phyloP scores from a whole-genome alignment of 92 coral and sea anemone species.

The Zoanthus solanderi region DNA sequence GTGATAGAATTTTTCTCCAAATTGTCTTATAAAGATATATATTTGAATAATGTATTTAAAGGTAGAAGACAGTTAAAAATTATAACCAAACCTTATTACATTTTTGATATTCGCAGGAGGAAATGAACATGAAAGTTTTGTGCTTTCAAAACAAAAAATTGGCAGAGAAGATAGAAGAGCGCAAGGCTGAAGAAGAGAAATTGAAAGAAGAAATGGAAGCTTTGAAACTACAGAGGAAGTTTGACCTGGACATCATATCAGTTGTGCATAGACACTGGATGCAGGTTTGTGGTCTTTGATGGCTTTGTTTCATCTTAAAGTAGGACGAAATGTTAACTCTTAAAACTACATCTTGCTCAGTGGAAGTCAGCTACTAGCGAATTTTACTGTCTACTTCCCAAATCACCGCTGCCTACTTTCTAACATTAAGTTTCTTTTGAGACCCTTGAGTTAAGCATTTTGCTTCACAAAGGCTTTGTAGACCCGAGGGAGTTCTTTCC shows the following conservation, averaged over 20 bases:
- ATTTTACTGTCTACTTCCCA: too few species aligned
- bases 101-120: slow-evolving; percentile 71
- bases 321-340: not conserved
- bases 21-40: too few species aligned
- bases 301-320: not conserved
- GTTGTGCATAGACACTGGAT: slow-evolving; percentile 95
- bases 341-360: not conserved
- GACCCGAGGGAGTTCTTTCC: too few species aligned
- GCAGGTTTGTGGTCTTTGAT: slow-evolving; percentile 68
- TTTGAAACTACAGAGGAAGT: slow-evolving; percentile 76
- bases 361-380: too few species aligned
- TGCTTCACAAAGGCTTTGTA: too few species aligned
- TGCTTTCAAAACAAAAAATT: slow-evolving; percentile 95
- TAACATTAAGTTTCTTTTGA: too few species aligned
- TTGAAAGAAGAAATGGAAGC: slow-evolving; percentile 84
- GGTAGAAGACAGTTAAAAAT: too few species aligned
- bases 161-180: slow-evolving; percentile 89
- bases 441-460: too few species aligned
- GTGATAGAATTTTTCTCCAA: too few species aligned
- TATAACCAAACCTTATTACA: not conserved
- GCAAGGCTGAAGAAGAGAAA: slow-evolving; percentile 90
- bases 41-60: too few species aligned
- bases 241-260: slow-evolving; percentile 88
- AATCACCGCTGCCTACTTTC: too few species aligned
- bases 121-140: slow-evolving; percentile 91